phyloP scores from a whole-genome alignment of 2,113 vertebrate genomes.

The Oreotrochilus melanogaster region DNA sequence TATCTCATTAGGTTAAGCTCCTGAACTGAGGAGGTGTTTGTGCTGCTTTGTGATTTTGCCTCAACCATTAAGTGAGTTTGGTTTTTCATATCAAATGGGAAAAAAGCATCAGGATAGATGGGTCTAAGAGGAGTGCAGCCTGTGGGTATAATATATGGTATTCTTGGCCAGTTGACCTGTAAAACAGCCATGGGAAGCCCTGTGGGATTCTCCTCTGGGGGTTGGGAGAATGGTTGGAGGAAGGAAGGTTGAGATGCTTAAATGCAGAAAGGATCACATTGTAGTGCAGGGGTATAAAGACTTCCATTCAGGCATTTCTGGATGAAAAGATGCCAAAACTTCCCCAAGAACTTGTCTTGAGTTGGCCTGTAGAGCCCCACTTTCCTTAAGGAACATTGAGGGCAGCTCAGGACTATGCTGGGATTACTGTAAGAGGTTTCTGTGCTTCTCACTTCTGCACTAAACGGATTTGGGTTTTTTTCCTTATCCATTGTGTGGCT shows the following conservation, averaged over 20 bases:
- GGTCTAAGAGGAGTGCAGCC: not conserved
- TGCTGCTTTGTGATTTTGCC: not conserved
- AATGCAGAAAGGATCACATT: not conserved
- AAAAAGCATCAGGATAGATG: not conserved
- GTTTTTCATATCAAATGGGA: fast-evolving
- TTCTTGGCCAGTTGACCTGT: not conserved
- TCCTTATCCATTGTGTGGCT: not conserved
- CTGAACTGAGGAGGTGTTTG: not conserved
- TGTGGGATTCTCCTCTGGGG: not conserved
- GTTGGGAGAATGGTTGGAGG: not conserved
- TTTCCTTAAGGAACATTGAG: not conserved
- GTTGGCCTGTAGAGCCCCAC: not conserved
- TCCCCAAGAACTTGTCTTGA: not conserved
- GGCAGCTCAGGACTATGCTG: not conserved
- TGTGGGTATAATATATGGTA: not conserved
- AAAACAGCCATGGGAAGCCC: not conserved
- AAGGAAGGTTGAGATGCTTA: not conserved
- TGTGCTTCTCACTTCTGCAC: not conserved
- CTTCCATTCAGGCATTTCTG: not conserved
- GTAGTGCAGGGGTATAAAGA: not conserved
- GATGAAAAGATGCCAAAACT: not conserved
- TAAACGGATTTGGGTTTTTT: not conserved
- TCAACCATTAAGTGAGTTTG: not conserved
- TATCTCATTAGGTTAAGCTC: not conserved
- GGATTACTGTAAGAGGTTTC: not conserved